Evolutionary conservation across 2,888 invertebrate species (phyloP).

Genomic region (Papilio elwesi): DNA sequence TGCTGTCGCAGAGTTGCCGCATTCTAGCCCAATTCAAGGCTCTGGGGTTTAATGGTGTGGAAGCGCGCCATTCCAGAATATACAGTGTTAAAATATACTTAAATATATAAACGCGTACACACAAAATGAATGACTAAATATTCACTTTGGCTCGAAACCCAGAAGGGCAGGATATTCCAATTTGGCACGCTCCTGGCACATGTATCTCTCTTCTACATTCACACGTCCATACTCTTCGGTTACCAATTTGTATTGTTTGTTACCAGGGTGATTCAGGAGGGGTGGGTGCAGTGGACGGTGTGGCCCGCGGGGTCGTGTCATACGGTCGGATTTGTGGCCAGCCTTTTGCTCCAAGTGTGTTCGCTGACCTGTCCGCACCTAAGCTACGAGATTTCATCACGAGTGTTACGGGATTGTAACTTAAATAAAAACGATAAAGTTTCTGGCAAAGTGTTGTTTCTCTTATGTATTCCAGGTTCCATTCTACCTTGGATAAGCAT

Average conservation of each 20-base stretch:
- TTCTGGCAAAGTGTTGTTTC: background rate
- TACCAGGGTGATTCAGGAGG: conserved; percentile 71
- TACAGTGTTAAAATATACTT: background rate
- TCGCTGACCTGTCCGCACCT: conserved; percentile 62
- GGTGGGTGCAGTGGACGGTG: conserved; percentile 63
- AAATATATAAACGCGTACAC: background rate
- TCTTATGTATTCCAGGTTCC: background rate
- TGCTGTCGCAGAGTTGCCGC: background rate
- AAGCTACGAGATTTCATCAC: conserved; percentile 60
- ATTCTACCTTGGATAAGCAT: no score
- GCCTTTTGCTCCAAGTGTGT: conserved; percentile 63
- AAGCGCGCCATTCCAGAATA: background rate
- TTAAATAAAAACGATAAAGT: background rate
- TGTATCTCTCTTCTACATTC: no score
- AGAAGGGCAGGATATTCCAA: no score
- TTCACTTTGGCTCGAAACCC: no score
- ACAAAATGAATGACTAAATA: background rate
- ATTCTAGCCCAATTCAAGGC: background rate
- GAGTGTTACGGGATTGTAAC: conserved; percentile 57
- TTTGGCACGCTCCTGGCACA: no score
- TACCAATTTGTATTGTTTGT: background rate
- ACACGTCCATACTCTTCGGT: no score
- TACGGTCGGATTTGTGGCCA: conserved; percentile 69
- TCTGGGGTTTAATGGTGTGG: background rate
- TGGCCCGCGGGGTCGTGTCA: conserved; percentile 68